Evolutionary conservation across 2,113 vertebrate genomes (phyloP).

Genomic region (Charina bottae): DNA sequence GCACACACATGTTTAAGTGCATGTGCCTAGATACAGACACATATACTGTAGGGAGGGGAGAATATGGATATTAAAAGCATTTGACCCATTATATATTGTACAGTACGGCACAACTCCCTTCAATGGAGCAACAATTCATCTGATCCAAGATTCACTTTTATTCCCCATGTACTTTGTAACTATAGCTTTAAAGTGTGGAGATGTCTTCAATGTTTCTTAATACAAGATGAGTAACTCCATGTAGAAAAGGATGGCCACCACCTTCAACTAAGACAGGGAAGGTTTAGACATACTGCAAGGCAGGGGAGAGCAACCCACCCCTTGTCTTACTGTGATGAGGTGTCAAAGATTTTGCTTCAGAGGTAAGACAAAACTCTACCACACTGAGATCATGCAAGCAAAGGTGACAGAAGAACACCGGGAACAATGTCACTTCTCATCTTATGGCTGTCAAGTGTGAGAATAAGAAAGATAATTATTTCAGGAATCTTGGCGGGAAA

Average conservation of each 20-base stretch:
- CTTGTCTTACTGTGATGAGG: not conserved
- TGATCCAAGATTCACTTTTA: not conserved
- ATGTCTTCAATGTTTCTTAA: not conserved
- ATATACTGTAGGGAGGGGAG: not conserved
- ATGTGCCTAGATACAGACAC: not conserved
- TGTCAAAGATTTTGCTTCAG: not conserved
- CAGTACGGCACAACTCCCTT: not conserved
- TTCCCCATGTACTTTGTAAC: not conserved
- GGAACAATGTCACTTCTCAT: not conserved
- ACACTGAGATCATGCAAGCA: not conserved
- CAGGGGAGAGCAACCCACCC: not conserved
- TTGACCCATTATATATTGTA: not conserved
- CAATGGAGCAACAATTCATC: not conserved
- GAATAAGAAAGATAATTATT: not conserved
- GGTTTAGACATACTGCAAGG: not conserved
- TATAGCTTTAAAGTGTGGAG: not conserved
- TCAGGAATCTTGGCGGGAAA: constrained; percentile 35
- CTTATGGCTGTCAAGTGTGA: not conserved
- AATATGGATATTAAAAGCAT: not conserved
- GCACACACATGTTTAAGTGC: no score
- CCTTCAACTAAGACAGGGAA: not conserved
- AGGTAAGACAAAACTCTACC: not conserved
- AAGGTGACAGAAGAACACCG: not conserved
- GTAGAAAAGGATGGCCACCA: not conserved
- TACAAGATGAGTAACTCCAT: not conserved